phyloP scores from a whole-genome alignment of 2,113 vertebrate genomes.

The Heptranchias perlo region DNA sequence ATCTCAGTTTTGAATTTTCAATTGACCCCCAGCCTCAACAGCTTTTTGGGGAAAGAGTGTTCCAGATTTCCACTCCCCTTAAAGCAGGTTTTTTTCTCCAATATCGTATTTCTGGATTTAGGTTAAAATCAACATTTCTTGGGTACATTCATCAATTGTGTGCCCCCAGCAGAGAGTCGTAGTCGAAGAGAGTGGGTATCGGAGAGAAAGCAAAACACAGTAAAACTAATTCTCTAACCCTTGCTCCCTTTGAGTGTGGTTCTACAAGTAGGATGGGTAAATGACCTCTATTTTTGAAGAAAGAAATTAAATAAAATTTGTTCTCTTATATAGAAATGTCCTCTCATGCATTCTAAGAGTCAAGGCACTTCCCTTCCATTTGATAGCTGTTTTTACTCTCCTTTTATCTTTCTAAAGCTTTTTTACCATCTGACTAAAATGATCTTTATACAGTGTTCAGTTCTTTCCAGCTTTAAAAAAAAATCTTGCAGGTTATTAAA shows the following conservation, averaged over 20 bases:
- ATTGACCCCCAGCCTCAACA: not conserved
- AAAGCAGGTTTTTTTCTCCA: not conserved
- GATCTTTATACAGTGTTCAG: too few relatives aligned
- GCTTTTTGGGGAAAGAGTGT: not conserved
- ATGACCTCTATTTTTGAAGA: not conserved
- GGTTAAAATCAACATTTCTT: too few relatives aligned
- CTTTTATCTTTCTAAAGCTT: not conserved
- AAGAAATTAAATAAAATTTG: not conserved
- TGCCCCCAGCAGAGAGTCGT: not conserved
- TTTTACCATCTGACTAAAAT: too few relatives aligned
- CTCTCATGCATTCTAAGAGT: not conserved
- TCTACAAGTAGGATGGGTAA: not conserved
- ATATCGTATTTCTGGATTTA: not conserved
- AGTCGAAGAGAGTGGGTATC: not conserved
- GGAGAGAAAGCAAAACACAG: too few relatives aligned
- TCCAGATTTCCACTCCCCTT: not conserved
- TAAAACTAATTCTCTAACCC: too few relatives aligned
- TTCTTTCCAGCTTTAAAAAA: too few relatives aligned
- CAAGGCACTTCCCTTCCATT: not conserved
- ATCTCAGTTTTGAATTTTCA: not conserved
- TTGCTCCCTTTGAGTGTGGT: not conserved
- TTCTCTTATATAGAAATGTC: too few relatives aligned
- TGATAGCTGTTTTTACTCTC: not conserved
- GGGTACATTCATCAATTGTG: not conserved
- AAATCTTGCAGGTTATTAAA: not conserved